Percentiles rank a stretch among this genome's conserved stretches.
Conservation (phyloP, 2,797 vertebrate species). For the Lutjanus argentimaculatus region DNA sequence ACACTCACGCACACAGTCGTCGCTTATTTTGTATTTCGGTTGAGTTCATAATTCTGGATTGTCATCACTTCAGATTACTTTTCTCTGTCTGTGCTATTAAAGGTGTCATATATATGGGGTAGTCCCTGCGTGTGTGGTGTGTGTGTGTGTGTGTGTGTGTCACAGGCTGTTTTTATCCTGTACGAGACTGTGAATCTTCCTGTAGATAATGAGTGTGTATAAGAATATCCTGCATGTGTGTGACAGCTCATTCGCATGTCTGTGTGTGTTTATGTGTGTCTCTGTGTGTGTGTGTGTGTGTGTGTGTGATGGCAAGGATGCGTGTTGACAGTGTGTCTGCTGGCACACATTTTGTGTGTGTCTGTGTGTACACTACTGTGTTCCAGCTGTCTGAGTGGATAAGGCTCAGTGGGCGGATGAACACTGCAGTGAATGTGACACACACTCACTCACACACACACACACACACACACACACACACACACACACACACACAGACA, state of each 20-base stretch:
- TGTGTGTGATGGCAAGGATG: conserved; percentile 7
- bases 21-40: not conserved
- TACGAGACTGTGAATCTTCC: conserved; percentile 2
- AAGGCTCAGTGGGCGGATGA: conserved; percentile 65
- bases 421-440: conserved; percentile 44
- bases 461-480: conserved; percentile 28
- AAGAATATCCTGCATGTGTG: conserved; percentile 10
- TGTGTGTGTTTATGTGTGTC: conserved; percentile 7
- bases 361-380: conserved; percentile 67
- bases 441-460: conserved; percentile 35
- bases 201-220: conserved; percentile 22
- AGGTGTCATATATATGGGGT: too few relatives aligned
- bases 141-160: not conserved
- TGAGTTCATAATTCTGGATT: not conserved
- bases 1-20: too few relatives aligned
- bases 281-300: not conserved
- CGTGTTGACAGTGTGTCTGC: conserved; percentile 54
- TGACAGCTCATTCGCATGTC: conserved; percentile 30
- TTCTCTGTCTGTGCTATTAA: not conserved
- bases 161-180: not conserved
- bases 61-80: not conserved
- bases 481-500: conserved; percentile 5
- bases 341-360: conserved; percentile 45
- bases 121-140: not conserved
- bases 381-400: conserved; percentile 78